Evolutionary conservation across 2,888 invertebrate species (phyloP).

Genomic region (Aplocera efformata): DNA sequence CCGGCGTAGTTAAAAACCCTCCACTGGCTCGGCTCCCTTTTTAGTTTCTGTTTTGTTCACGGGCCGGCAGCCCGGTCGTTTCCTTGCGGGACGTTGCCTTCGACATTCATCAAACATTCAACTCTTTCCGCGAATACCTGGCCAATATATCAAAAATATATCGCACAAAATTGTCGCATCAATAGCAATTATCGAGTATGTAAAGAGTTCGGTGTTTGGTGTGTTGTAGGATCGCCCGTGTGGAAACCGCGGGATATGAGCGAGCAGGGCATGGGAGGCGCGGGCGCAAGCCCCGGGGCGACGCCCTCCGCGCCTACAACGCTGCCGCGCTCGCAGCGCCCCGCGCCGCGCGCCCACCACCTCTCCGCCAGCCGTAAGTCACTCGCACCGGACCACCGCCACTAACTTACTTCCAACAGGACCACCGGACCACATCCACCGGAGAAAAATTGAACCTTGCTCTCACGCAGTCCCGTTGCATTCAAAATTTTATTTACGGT

Average conservation of each 20-base stretch:
- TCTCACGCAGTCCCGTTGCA: too few species aligned
- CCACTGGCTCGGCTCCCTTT: slow-evolving; percentile 27
- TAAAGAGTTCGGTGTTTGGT: slow-evolving; percentile 82
- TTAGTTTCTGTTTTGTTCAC: slow-evolving; percentile 20
- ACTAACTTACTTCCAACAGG: slow-evolving; percentile 38
- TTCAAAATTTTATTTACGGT: too few species aligned
- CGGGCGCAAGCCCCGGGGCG: slow-evolving; percentile 33
- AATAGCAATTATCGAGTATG: slow-evolving; percentile 41
- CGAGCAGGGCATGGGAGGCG: slow-evolving; percentile 64
- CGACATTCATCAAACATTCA: slow-evolving; percentile 81
- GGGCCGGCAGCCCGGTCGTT: slow-evolving; percentile 30
- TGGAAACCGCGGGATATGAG: slow-evolving; percentile 97
- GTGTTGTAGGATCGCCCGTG: slow-evolving; percentile 96
- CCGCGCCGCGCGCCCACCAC: slow-evolving; percentile 67
- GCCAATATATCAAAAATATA: slow-evolving; percentile 46
- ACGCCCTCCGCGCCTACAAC: slow-evolving; percentile 60
- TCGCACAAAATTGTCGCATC: slow-evolving; percentile 49
- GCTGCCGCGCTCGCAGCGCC: slow-evolving; percentile 71
- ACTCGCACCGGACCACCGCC: slow-evolving; percentile 75
- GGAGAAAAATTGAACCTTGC: too few species aligned
- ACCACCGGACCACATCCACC: too few species aligned
- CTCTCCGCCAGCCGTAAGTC: slow-evolving; percentile 79
- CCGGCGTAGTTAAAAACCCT: slow-evolving; percentile 40
- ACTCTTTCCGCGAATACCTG: slow-evolving; percentile 74
- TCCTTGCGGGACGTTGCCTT: slow-evolving; percentile 44